Percentiles rank a stretch among this genome's conserved stretches.
Conservation (phyloP, 1,140 invertebrate genomes). For the Cylas formicarius region DNA sequence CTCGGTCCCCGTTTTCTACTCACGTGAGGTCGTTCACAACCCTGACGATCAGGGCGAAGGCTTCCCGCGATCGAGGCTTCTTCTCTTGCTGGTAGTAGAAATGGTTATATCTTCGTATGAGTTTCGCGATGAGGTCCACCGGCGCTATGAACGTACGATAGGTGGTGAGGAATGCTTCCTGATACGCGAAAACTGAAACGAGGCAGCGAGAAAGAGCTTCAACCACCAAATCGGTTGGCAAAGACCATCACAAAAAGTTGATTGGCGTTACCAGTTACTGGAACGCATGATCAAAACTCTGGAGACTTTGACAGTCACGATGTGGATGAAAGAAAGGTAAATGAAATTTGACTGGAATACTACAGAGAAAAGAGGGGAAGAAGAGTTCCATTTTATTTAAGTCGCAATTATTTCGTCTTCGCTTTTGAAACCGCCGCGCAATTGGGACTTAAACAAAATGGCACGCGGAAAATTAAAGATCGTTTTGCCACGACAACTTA, state of each 20-base stretch:
- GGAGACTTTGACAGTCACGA: too few relatives aligned
- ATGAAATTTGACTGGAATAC: neutral
- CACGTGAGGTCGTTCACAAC: conserved; percentile 92
- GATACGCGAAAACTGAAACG: conserved; percentile 79
- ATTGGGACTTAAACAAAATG: too few relatives aligned
- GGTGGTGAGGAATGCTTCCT: conserved; percentile 94
- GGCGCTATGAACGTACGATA: conserved; percentile 92
- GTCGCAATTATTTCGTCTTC: too few relatives aligned
- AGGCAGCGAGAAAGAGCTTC: too few relatives aligned
- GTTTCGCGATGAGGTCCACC: conserved; percentile 77
- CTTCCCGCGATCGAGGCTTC: conserved; percentile 74
- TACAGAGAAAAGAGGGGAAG: neutral
- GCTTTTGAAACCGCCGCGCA: too few relatives aligned
- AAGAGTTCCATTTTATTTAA: too few relatives aligned
- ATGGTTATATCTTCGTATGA: conserved; percentile 78
- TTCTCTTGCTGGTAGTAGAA: conserved; percentile 70
- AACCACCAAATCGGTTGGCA: too few relatives aligned
- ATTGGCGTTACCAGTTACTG: too few relatives aligned
- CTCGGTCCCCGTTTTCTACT: conserved; percentile 42
- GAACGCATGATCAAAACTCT: too few relatives aligned
- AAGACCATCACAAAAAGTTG: too few relatives aligned
- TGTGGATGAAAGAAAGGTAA: conserved; percentile 4
- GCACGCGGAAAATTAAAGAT: too few relatives aligned
- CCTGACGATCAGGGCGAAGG: conserved; percentile 82
- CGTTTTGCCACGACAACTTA: too few relatives aligned